Evolutionary conservation across 2,797 vertebrate species (phyloP).

Genomic region (Rousettus madagascariensis): DNA sequence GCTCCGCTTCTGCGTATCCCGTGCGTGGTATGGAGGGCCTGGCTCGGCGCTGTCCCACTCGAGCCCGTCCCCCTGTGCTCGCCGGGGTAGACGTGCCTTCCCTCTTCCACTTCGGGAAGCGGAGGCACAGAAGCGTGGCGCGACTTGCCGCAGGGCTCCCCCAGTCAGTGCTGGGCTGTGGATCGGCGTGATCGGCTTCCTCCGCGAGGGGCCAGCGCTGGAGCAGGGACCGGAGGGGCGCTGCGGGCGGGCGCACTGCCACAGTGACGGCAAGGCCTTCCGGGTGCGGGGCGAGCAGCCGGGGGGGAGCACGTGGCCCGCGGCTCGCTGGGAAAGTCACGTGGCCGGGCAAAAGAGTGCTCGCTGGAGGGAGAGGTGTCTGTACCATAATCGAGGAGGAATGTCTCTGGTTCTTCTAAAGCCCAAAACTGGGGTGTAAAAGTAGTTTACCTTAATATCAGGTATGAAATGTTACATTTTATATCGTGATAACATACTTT

Average conservation of each 20-base stretch:
- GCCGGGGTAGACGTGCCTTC: not conserved
- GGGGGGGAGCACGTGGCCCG: fast-evolving
- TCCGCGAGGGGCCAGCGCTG: fast-evolving
- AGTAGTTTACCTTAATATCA: fast-evolving
- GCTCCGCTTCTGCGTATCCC: not conserved
- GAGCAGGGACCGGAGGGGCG: too few relatives aligned
- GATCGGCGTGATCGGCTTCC: not conserved
- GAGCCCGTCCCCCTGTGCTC: not conserved
- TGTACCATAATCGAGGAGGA: fast-evolving
- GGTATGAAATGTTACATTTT: not conserved
- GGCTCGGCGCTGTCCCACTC: fast-evolving
- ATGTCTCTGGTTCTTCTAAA: not conserved
- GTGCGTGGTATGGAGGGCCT: not conserved
- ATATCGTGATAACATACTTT: not conserved
- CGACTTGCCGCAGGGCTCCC: not conserved
- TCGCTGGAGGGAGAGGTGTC: fast-evolving
- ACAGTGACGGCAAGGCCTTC: fast-evolving
- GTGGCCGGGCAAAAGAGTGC: fast-evolving
- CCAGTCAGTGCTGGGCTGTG: not conserved
- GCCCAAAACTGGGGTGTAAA: not conserved
- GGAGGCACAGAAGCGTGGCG: not conserved
- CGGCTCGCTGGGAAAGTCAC: fast-evolving
- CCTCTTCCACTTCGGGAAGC: not conserved
- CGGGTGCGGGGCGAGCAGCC: fast-evolving
- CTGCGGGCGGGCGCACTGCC: fast-evolving